Evolutionary conservation across 2,888 invertebrate genomes (phyloP).

Genomic region (Oeneis ivallda): DNA sequence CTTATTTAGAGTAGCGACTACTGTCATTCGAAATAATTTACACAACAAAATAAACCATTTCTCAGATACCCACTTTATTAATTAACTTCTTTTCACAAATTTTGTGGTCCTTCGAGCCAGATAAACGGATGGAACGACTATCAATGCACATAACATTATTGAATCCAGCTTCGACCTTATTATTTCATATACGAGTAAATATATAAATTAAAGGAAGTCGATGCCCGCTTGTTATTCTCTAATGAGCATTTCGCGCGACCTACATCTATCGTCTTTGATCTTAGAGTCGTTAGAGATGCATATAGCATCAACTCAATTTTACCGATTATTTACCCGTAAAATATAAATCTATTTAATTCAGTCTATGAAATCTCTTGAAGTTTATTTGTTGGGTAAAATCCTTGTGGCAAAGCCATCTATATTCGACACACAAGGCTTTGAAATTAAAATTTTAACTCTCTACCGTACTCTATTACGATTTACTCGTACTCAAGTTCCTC

Average conservation of each 20-base stretch:
- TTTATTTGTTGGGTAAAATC: neutral
- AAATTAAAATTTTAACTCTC: neutral
- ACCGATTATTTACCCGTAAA: conserved; percentile 11
- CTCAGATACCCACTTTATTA: neutral
- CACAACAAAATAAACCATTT: neutral
- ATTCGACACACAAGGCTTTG: neutral
- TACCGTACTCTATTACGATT: no score
- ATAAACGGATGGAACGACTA: neutral
- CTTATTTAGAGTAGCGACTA: neutral
- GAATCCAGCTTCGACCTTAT: neutral
- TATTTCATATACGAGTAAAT: neutral
- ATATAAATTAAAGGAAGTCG: neutral
- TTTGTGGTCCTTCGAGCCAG: conserved; percentile 4
- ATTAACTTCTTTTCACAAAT: neutral
- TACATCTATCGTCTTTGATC: conserved; percentile 34
- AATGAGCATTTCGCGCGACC: conserved; percentile 30
- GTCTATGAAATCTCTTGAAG: neutral
- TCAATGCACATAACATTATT: neutral
- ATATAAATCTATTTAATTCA: conserved; percentile 10
- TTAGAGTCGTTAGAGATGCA: conserved; percentile 27
- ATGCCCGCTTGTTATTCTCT: conserved; percentile 24
- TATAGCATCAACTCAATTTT: conserved; percentile 27
- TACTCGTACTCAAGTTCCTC: neutral
- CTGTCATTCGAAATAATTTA: neutral
- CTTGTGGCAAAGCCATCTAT: neutral